Conservation (phyloP, 2,888 invertebrate species). For the Gibbula magus region DNA sequence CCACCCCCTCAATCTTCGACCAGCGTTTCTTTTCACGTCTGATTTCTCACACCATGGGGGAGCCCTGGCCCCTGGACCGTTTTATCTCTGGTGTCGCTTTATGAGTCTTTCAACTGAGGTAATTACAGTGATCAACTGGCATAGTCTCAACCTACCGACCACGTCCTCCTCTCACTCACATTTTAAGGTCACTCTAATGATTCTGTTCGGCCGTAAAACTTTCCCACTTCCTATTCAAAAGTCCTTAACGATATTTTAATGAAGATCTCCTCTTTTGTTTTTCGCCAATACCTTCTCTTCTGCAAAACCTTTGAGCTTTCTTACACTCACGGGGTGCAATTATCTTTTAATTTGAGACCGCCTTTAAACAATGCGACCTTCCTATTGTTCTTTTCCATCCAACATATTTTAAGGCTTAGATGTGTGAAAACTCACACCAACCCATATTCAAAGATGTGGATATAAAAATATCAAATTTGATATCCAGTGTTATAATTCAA, state of each 20-base stretch:
- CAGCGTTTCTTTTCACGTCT: background rate
- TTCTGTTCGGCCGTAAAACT: slow-evolving; percentile 11
- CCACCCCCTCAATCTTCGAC: background rate
- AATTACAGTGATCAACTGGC: background rate
- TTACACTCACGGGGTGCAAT: too few relatives aligned
- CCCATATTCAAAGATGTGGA: too few relatives aligned
- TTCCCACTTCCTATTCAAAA: background rate
- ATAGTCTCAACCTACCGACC: slow-evolving; percentile 3
- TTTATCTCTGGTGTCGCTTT: slow-evolving; percentile 23
- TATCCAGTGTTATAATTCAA: too few relatives aligned
- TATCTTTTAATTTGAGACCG: too few relatives aligned
- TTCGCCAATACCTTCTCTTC: background rate
- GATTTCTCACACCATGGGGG: background rate
- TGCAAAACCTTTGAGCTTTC: too few relatives aligned
- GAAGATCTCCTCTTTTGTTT: slow-evolving; percentile 7
- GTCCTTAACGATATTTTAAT: slow-evolving; percentile 11
- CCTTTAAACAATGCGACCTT: too few relatives aligned
- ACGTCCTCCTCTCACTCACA: background rate
- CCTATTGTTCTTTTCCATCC: too few relatives aligned
- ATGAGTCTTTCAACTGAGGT: slow-evolving; percentile 17
- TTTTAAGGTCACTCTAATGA: slow-evolving; percentile 21
- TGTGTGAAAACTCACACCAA: too few relatives aligned
- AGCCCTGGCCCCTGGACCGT: background rate
- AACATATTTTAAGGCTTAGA: too few relatives aligned
- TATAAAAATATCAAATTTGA: too few relatives aligned